Evolutionary conservation across 1,140 invertebrate genomes (phyloP), one percentile per base, ranked within the genome.

Genomic region (Pseudomyrmex pallidus): DNA sequence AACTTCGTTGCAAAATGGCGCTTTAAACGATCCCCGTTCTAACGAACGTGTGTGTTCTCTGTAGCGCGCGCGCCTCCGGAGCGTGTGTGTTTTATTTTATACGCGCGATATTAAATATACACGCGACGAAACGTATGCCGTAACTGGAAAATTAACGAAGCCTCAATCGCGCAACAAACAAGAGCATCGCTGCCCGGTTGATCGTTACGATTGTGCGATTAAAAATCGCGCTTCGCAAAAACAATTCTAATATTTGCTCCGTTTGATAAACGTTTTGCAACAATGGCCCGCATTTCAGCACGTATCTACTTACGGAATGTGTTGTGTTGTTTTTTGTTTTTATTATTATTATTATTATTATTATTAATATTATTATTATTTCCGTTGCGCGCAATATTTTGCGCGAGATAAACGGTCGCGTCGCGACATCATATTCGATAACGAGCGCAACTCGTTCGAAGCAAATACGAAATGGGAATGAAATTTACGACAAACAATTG

Each of bases 111-210:
- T 35, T 25, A 25, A 35, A 35, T 35, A 35, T 35, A 35, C 35
- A 35, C 35, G 35, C 7, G 52, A 22, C 25, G 3, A 59, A 59
- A 61, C 50, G 48, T 44, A 52, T 63, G 25, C n/a, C 20, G 10
- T 25, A 15, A 54, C 20, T 46, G 15, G 54, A 57, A 61, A 80
- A 80, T 80, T 80, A 62, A 80, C 61, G 56, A 80, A 72, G 8
- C 54, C 50, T 52, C 54, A 72, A 72, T 12, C n/a, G 35, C 25
- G 66, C 10, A 68, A 80, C 25, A 50, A 80, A 15, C 64, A 20
- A 35, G 17, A 35, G 20, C n/a, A 35, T 72, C 48, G 72, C 61
- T 72, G 72, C 70, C 59, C 70, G n/a, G 8, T 80, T 70, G 76
- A 70, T 72, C 20, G 68, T 57, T 72, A 57, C 25, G 52, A 72